These are phyloP conservation scores for Cuculus canorus DNA, from an alignment of 2,797 vertebrate species.

Conservation along the genomic window DNA sequence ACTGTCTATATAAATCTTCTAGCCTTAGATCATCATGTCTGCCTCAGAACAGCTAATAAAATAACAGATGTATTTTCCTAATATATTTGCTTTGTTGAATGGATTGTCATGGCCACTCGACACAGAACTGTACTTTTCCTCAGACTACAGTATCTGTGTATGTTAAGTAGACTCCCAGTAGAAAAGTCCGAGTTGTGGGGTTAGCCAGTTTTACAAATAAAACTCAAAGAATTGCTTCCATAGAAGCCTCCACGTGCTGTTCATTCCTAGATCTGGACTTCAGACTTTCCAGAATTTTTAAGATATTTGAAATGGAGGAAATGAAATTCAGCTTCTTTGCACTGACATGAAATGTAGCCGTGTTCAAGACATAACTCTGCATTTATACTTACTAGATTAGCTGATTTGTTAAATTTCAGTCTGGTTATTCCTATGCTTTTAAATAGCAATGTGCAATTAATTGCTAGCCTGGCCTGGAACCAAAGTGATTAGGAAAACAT, in stretches of 20 bases:
- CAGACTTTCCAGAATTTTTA: not conserved
- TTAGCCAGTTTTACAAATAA: not conserved
- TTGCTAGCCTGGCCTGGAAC: not conserved
- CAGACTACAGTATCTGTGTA: fast-evolving
- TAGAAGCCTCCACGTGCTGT: not conserved
- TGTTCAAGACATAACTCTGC: not conserved
- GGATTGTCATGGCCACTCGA: not conserved
- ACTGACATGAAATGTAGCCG: not conserved
- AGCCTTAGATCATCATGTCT: not conserved
- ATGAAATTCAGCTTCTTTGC: not conserved
- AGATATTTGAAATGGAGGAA: not conserved
- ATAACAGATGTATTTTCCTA: not conserved
- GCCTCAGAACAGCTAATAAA: not conserved
- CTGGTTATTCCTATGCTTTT: not conserved
- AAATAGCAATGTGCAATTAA: not conserved
- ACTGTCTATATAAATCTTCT: slow-evolving; percentile 9
- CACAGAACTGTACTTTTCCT: not conserved
- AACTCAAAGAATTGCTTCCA: not conserved
- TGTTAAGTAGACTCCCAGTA: not conserved
- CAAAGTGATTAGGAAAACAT: not conserved
- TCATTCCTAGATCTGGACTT: not conserved
- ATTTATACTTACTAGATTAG: not conserved
- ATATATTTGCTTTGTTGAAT: not conserved
- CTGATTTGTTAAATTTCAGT: not conserved
- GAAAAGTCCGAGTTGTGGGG: fast-evolving